Percentiles rank a stretch among this genome's conserved stretches.
Evolutionary conservation across 2,888 invertebrate genomes (phyloP).

Genomic region (Clepsis dumicolana): DNA sequence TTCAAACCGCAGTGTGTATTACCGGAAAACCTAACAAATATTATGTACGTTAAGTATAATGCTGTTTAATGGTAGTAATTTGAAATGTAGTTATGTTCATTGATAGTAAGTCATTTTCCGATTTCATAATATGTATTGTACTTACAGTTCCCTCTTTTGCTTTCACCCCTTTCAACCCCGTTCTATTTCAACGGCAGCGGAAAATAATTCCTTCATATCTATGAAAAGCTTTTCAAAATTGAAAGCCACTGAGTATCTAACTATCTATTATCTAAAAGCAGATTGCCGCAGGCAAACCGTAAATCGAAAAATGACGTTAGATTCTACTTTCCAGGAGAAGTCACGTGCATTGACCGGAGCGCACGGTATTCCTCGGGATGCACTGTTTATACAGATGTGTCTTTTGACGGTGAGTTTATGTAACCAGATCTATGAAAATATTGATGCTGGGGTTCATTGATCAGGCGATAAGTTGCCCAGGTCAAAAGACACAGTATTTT

Average conservation of each 20-base stretch:
- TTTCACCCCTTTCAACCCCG: not conserved
- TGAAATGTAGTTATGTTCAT: too few species aligned
- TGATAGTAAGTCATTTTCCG: too few species aligned
- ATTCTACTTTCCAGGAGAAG: not conserved
- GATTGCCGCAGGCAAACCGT: slow-evolving; percentile 13
- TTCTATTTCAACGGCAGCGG: slow-evolving; percentile 3
- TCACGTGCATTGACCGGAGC: slow-evolving; percentile 13
- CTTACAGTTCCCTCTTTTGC: not conserved
- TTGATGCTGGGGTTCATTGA: not conserved
- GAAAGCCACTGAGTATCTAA: slow-evolving; percentile 14
- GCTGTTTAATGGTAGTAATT: not conserved
- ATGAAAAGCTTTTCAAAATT: slow-evolving; percentile 20
- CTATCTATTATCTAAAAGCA: slow-evolving; percentile 28
- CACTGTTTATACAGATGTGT: slow-evolving; percentile 12
- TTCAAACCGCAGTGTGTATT: too few species aligned
- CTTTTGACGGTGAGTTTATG: not conserved
- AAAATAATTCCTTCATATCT: slow-evolving; percentile 14
- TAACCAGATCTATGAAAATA: not conserved
- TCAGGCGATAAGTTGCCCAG: not conserved
- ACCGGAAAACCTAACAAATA: too few species aligned
- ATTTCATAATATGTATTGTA: not conserved
- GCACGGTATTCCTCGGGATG: slow-evolving; percentile 2
- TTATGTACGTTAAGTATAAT: too few species aligned
- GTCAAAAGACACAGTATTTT: too few species aligned
- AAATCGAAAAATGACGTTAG: slow-evolving; percentile 35